Evolutionary conservation across 2,113 vertebrate species (phyloP).

Genomic region (Misgurnus anguillicaudatus): DNA sequence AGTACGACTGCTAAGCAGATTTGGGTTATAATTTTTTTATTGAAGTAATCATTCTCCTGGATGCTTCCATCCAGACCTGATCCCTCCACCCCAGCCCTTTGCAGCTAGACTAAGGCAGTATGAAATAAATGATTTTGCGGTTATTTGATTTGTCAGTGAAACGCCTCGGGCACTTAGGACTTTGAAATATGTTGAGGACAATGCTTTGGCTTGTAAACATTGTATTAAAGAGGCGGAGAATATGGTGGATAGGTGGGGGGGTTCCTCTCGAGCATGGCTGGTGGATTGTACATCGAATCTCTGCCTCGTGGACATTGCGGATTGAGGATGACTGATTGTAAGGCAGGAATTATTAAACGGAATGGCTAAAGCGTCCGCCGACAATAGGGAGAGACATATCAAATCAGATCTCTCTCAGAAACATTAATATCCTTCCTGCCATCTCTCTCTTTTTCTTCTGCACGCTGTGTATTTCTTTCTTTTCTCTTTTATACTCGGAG

Average conservation of each 20-base stretch:
- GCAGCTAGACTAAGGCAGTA: constrained; percentile 77
- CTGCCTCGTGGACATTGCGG: constrained; percentile 50
- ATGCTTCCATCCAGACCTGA: constrained; percentile 68
- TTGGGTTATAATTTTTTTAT: constrained; percentile 84
- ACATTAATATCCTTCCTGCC: constrained; percentile 81
- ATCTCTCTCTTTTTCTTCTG: constrained; percentile 42
- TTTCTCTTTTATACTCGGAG: constrained; percentile 45
- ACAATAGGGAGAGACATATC: constrained; percentile 87
- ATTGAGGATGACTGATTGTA: constrained; percentile 87
- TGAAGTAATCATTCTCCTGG: constrained; percentile 87
- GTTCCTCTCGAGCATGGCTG: constrained; percentile 36
- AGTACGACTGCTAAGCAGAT: constrained; percentile 74
- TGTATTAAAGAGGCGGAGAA: constrained; percentile 62
- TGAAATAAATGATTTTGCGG: constrained; percentile 86
- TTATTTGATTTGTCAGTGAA: constrained; percentile 91
- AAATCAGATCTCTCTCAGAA: constrained; percentile 87
- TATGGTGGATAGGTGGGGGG: constrained; percentile 30
- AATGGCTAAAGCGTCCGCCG: constrained; percentile 81
- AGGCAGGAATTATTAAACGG: constrained; percentile 87
- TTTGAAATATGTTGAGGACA: constrained; percentile 84
- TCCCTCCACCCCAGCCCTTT: constrained; percentile 1
- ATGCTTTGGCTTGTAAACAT: constrained; percentile 66
- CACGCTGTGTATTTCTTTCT: background rate
- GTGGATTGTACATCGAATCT: constrained; percentile 52
- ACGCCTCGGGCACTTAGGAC: constrained; percentile 81